These are phyloP conservation scores for Numida meleagris DNA, from an alignment of 2,113 vertebrate genomes.

Conservation along the genomic window DNA sequence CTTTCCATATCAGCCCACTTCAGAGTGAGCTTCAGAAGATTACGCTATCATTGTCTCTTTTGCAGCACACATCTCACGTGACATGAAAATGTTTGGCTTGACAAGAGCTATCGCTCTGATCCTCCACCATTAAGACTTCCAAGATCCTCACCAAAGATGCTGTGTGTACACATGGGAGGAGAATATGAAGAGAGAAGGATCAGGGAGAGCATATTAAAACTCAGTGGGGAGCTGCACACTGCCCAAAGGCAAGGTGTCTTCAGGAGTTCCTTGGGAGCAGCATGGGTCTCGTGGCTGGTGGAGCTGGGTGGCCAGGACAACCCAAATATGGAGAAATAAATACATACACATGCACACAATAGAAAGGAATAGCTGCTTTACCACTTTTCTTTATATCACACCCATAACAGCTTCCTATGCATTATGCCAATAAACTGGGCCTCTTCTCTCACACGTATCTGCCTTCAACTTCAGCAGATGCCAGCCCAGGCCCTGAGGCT, in stretches of 20 bases:
- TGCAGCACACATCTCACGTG: background rate
- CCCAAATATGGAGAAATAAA: background rate
- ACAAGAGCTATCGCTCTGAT: background rate
- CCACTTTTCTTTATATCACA: background rate
- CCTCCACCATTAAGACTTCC: background rate
- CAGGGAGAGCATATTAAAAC: background rate
- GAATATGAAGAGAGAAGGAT: background rate
- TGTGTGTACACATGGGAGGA: background rate
- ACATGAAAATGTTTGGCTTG: background rate
- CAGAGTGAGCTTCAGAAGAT: background rate
- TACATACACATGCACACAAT: background rate
- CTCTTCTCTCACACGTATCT: fast-evolving
- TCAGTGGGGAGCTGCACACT: fast-evolving
- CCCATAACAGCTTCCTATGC: background rate
- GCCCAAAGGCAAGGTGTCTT: background rate
- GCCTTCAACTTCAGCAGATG: background rate
- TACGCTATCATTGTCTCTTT: background rate
- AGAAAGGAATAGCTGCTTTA: background rate
- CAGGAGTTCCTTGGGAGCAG: background rate
- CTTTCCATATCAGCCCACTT: background rate
- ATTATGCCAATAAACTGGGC: background rate
- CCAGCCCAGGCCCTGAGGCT: background rate
- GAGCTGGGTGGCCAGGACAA: background rate
- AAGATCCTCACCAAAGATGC: background rate
- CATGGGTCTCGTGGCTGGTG: fast-evolving